These are phyloP conservation scores for Salpingus planirostris DNA, from an alignment of 2,888 invertebrate genomes.

Conservation along the genomic window DNA sequence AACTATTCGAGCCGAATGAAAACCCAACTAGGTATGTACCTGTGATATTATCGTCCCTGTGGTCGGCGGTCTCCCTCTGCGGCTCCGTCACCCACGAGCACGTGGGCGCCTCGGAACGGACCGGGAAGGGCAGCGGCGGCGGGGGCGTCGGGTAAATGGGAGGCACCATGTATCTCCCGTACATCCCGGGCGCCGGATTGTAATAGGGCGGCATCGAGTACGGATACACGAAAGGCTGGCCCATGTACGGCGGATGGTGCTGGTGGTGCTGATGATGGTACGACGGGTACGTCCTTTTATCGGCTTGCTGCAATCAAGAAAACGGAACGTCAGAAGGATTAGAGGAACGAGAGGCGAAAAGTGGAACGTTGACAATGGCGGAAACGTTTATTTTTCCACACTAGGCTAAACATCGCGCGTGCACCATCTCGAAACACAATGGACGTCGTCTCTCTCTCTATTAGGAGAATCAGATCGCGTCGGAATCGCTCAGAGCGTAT, in stretches of 20 bases:
- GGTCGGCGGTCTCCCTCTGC: slow-evolving; percentile 36
- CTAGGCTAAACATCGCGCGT: no score
- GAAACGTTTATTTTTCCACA: no score
- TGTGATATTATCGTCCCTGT: slow-evolving; percentile 51
- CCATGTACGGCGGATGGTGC: slow-evolving; percentile 38
- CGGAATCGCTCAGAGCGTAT: slow-evolving; percentile 10
- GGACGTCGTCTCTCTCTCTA: not conserved
- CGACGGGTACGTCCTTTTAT: slow-evolving; percentile 22
- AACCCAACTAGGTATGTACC: slow-evolving; percentile 35
- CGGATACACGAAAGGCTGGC: slow-evolving; percentile 31
- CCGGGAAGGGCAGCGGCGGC: slow-evolving; percentile 41
- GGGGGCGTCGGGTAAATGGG: slow-evolving; percentile 33
- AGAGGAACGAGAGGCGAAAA: no score
- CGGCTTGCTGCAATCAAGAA: slow-evolving; percentile 26
- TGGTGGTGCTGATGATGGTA: no score
- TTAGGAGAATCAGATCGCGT: slow-evolving; percentile 19
- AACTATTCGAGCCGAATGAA: slow-evolving; percentile 55
- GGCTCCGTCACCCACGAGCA: slow-evolving; percentile 48
- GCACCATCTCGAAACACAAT: not conserved
- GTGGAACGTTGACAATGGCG: no score
- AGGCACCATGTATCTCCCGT: slow-evolving; percentile 32
- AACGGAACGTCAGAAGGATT: no score
- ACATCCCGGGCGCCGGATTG: slow-evolving; percentile 22
- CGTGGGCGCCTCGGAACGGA: slow-evolving; percentile 43
- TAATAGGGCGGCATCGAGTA: slow-evolving; percentile 35